Base-by-base conservation (phyloP, 2,888 invertebrate species). In the Sarcophaga variegata region DNA sequence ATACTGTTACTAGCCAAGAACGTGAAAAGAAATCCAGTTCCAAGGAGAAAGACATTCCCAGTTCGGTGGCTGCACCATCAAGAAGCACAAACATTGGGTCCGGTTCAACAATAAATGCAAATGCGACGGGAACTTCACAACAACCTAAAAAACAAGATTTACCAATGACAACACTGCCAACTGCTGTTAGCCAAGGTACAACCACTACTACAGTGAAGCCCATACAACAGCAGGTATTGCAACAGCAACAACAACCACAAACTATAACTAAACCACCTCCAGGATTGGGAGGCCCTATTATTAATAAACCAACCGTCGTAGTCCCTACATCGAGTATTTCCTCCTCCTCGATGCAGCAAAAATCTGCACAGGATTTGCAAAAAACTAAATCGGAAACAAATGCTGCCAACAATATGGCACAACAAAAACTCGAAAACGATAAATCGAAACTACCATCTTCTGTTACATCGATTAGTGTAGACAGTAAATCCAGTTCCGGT, bases 321-420 rank as follows among this genome's bases (percentile, higher is more conserved):
- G 37, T 8, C 37, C 8, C 37, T 45, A 81, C 87, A 20, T 2
- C 89, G 17, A 74, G 81, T 37, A 85, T 85, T 78, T 94, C 82
- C 93, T 70, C 80, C 12, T 94, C 82, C 93, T 64, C 78, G 0
- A 6, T 66, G 5, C 82, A 79, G 37, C 71, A 64, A 59, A 82
- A 78, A 80, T 67, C 85, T 59, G 47, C 97, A 96, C 87, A 84
- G n/a, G 89, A 89, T 22, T 74, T 89, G 64, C 90, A 90, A 25
- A 90, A 90, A 69, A 88, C 89, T 62, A 89, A 90, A 85, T 71
- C 89, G 10, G 86, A 86, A 69, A 83, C 82, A 78, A 89, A 81
- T 79, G 74, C 85, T 17, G 82, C 79, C 83, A 88, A 85, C 74
- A 86, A 71, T 78, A 63, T 84, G 60, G 71, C 62, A 5, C 63